phyloP scores from a whole-genome alignment of 2,888 invertebrate species.

The Drosophila mimetica region DNA sequence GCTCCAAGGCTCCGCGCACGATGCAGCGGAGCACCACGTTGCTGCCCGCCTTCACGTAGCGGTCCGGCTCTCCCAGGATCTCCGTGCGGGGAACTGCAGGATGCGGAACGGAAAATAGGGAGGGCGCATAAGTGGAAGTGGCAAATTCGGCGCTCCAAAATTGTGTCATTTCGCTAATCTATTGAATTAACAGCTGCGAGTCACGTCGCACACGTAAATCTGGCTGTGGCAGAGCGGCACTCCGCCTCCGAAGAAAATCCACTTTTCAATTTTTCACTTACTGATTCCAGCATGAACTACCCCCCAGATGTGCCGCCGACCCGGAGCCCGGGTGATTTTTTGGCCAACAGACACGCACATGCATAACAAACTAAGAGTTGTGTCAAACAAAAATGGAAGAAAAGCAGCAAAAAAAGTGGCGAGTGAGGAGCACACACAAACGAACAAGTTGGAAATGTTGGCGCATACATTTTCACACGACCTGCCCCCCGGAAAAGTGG shows the following conservation, averaged over 20 bases:
- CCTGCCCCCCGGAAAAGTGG: conserved; percentile 14
- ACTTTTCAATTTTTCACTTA: conserved; percentile 80
- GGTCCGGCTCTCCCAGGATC: conserved; percentile 94
- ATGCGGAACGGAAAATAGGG: conserved; percentile 4
- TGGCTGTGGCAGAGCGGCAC: conserved; percentile 55
- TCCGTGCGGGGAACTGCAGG: conserved; percentile 94
- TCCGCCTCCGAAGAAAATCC: conserved; percentile 56
- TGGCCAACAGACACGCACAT: conserved; percentile 57
- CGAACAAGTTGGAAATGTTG: conserved; percentile 57
- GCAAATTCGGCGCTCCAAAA: conserved; percentile 48
- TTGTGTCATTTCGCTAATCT: conserved; percentile 77
- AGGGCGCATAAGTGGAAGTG: conserved; percentile 29
- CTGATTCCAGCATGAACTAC: conserved; percentile 46
- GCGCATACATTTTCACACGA: conserved; percentile 58
- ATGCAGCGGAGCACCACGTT: conserved; percentile 94
- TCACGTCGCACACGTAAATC: conserved; percentile 78
- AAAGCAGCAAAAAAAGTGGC: conserved; percentile 19
- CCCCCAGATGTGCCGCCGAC: neutral
- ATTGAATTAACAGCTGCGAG: conserved; percentile 79
- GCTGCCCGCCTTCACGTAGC: conserved; percentile 96
- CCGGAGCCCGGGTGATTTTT: conserved; percentile 25
- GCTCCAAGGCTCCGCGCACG: conserved; percentile 95
- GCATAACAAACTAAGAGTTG: conserved; percentile 75
- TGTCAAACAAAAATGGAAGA: conserved; percentile 60
- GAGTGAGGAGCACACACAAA: conserved; percentile 54